These are phyloP conservation scores for Meganola albula DNA, from an alignment of 2,888 invertebrate species.

Conservation along the genomic window DNA sequence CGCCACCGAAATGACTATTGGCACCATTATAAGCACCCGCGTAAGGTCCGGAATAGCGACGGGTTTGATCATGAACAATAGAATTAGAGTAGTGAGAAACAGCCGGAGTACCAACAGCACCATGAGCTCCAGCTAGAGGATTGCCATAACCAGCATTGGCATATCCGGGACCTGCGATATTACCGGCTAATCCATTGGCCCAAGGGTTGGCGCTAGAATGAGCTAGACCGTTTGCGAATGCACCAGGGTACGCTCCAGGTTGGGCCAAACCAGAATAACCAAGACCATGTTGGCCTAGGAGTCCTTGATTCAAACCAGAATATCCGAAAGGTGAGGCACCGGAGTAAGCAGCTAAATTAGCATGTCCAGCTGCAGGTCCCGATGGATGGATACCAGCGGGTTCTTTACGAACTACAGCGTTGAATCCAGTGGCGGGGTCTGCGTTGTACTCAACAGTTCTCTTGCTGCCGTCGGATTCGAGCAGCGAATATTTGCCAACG, in stretches of 20 bases:
- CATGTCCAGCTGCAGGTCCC: no score
- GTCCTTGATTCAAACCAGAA: no score
- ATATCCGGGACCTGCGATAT: conserved; percentile 9
- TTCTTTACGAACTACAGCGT: conserved; percentile 54
- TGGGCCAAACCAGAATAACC: no score
- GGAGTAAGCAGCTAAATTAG: no score
- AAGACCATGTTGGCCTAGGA: no score
- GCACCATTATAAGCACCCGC: conserved; percentile 20
- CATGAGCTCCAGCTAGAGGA: conserved; percentile 16
- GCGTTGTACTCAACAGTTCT: conserved; percentile 77
- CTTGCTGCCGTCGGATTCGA: conserved; percentile 77
- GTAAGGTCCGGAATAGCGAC: conserved; percentile 25
- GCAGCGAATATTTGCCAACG: conserved; percentile 63
- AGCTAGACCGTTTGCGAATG: not conserved
- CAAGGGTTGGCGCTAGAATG: not conserved
- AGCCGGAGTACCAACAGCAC: conserved; percentile 22
- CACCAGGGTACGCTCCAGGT: conserved; percentile 6
- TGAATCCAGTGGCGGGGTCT: conserved; percentile 50
- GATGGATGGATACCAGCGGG: conserved; percentile 35
- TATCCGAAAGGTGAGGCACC: no score
- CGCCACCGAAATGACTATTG: conserved; percentile 20
- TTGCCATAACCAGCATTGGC: conserved; percentile 13
- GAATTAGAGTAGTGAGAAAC: conserved; percentile 30
- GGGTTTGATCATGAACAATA: conserved; percentile 28
- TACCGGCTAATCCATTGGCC: conserved; percentile 7